These are phyloP conservation scores for Siniperca scherzeri DNA, from an alignment of 2,797 vertebrate genomes.

Conservation along the genomic window DNA sequence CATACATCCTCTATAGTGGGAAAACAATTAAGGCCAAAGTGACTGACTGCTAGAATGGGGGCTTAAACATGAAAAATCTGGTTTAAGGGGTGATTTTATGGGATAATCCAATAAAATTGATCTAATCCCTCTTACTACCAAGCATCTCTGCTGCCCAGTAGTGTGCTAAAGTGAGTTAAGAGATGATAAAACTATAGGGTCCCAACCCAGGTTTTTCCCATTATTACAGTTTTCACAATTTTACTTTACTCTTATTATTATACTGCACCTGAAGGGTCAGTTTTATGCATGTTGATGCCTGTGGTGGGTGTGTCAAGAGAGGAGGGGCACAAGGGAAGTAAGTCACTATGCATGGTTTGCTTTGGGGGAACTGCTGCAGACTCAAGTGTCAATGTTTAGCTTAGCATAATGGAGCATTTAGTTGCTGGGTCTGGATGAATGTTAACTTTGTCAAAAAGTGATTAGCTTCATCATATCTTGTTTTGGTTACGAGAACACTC, in stretches of 20 bases:
- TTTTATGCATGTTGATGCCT: conserved; percentile 77
- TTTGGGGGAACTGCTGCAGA: conserved; percentile 81
- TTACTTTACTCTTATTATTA: neutral
- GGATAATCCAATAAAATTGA: neutral
- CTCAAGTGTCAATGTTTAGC: conserved; percentile 77
- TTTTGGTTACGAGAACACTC: conserved; percentile 74
- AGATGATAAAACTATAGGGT: neutral
- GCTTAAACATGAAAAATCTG: neutral
- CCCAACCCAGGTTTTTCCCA: neutral
- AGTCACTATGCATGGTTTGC: conserved; percentile 82
- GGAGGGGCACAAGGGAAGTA: conserved; percentile 69
- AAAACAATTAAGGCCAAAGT: conserved; percentile 4
- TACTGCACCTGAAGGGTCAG: neutral
- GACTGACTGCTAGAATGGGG: neutral
- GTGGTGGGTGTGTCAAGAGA: conserved; percentile 72
- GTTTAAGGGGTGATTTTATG: neutral
- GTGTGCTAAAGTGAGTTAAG: neutral
- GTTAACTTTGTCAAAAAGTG: conserved; percentile 67
- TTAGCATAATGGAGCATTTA: conserved; percentile 84
- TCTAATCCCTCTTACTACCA: neutral
- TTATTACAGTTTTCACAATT: neutral
- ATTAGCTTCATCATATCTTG: conserved; percentile 68
- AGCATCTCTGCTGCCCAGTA: neutral
- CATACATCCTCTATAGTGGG: neutral
- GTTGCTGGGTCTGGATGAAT: conserved; percentile 75